phyloP scores from a whole-genome alignment of 2,888 invertebrate genomes.

The Idaea straminata region DNA sequence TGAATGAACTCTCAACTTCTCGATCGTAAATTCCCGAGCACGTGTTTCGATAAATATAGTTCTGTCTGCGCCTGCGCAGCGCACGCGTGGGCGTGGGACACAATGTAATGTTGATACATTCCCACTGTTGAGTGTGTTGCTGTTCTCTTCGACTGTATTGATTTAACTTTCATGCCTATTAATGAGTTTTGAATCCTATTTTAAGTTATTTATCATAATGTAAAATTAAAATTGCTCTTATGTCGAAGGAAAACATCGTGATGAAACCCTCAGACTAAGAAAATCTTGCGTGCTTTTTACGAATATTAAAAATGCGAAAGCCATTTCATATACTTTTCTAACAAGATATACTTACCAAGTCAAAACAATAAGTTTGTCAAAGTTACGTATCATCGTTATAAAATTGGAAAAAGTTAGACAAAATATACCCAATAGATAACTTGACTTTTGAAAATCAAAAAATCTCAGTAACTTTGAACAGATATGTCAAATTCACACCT shows the following conservation, averaged over 20 bases:
- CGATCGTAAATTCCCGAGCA: neutral
- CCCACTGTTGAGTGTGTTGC: neutral
- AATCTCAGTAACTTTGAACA: neutral
- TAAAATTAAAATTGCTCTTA: neutral
- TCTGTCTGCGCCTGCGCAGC: neutral
- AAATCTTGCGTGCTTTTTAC: too few species aligned
- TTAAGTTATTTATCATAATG: neutral
- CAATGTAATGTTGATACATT: neutral
- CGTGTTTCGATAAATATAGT: neutral
- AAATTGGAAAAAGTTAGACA: too few species aligned
- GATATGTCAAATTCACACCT: neutral
- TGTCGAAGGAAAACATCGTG: too few species aligned
- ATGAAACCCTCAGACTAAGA: too few species aligned
- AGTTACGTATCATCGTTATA: too few species aligned
- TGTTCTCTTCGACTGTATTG: neutral
- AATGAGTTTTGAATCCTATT: neutral
- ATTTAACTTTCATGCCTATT: neutral
- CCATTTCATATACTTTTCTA: too few species aligned
- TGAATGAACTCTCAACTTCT: neutral
- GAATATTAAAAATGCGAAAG: too few species aligned
- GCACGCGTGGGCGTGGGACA: conserved; percentile 1
- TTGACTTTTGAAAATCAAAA: too few species aligned
- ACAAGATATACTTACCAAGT: too few species aligned
- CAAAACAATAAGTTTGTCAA: too few species aligned
- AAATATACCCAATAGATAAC: too few species aligned